Conservation (phyloP, 53 echinoderm and acorn worm species). For the Echinometra lucunter region DNA sequence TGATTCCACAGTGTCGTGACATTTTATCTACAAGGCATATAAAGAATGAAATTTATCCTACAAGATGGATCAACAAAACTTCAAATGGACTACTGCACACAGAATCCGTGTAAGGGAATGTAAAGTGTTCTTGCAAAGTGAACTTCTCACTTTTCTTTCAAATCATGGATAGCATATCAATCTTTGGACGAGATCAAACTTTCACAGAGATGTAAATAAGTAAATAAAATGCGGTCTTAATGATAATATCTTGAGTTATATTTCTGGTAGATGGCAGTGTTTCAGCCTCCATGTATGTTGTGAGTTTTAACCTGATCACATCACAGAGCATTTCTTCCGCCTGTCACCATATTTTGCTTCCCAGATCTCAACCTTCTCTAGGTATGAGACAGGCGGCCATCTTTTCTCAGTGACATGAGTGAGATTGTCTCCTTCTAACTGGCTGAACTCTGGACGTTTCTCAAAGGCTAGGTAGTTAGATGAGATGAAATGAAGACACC, state of each 20-base stretch:
- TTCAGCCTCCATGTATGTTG: background rate
- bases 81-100: too few species aligned
- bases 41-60: too few species aligned
- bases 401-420: conserved; percentile 76
- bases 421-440: conserved; percentile 81
- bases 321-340: conserved; percentile 49
- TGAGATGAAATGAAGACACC: conserved; percentile 91
- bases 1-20: too few species aligned
- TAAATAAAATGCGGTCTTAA: background rate
- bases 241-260: background rate
- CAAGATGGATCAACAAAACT: too few species aligned
- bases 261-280: background rate
- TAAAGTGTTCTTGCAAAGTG: too few species aligned
- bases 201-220: background rate
- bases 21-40: too few species aligned
- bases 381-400: conserved; percentile 87
- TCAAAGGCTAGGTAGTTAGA: conserved; percentile 86
- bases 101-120: too few species aligned
- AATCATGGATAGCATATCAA: too few species aligned
- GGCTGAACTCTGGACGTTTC: conserved; percentile 74
- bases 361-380: conserved; percentile 77
- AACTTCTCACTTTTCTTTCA: too few species aligned
- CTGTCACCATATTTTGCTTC: conserved; percentile 76
- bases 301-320: conserved; percentile 26
- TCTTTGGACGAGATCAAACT: background rate